phyloP scores from a whole-genome alignment of 1,140 invertebrate genomes.

The Neodiprion pinetum region DNA sequence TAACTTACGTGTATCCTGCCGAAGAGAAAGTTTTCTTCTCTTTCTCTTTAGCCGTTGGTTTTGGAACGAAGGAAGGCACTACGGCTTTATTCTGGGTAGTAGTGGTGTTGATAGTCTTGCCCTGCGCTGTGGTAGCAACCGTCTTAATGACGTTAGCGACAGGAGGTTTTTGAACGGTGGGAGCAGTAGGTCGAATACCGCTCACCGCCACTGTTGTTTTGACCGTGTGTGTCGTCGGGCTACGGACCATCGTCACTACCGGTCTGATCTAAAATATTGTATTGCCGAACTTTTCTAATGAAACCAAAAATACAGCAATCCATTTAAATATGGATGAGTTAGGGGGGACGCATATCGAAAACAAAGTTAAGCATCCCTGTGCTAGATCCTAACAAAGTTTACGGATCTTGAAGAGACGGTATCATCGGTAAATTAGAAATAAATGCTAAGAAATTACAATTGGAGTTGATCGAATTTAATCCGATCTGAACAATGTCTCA shows the following conservation, averaged over 20 bases:
- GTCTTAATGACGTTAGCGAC: slow-evolving; percentile 48
- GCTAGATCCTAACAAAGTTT: slow-evolving; percentile 17
- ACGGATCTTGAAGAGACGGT: too few relatives aligned
- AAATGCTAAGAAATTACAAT: background rate
- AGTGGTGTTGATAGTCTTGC: slow-evolving; percentile 51
- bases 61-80: slow-evolving; percentile 60
- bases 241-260: slow-evolving; percentile 46
- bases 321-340: background rate
- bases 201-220: slow-evolving; percentile 50
- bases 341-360: too few relatives aligned
- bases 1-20: slow-evolving; percentile 61
- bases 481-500: too few relatives aligned
- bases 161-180: slow-evolving; percentile 47
- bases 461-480: background rate
- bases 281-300: background rate
- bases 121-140: slow-evolving; percentile 42
- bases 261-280: slow-evolving; percentile 31
- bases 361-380: slow-evolving; percentile 11
- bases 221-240: slow-evolving; percentile 46
- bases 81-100: slow-evolving; percentile 56
- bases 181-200: slow-evolving; percentile 46
- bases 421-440: too few relatives aligned
- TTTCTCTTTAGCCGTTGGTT: slow-evolving; percentile 67
- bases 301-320: slow-evolving; percentile 5
- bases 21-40: slow-evolving; percentile 70